These are phyloP conservation scores for Microcebus ravelobensis DNA, from an alignment of 2,113 vertebrate genomes.

Conservation along the genomic window DNA sequence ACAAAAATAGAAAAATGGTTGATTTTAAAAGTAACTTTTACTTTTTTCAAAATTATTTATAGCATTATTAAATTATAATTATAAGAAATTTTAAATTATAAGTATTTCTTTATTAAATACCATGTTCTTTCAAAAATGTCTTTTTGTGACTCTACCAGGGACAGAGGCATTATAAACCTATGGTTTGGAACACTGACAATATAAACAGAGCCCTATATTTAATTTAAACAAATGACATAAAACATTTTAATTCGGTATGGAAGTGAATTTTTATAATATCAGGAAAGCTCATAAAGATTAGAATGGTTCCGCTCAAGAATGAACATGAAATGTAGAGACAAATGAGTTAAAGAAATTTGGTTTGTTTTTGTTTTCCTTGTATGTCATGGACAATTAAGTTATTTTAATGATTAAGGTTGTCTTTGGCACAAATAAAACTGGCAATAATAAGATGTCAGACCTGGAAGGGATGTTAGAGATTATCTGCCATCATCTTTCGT, in stretches of 20 bases:
- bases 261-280: not conserved
- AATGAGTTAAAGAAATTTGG: constrained; percentile 23
- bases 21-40: not conserved
- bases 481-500: not conserved
- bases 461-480: not conserved
- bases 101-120: constrained; percentile 33
- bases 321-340: not conserved
- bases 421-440: not conserved
- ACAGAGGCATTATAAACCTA: not conserved
- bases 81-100: not conserved
- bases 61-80: not conserved
- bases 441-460: not conserved
- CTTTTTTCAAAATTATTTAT: constrained; percentile 7
- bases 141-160: not conserved
- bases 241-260: not conserved
- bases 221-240: not conserved
- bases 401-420: not conserved
- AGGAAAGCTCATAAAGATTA: not conserved
- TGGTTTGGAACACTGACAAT: not conserved
- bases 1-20: not conserved
- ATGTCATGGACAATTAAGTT: not conserved
- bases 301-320: not conserved
- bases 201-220: not conserved
- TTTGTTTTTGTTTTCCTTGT: constrained; percentile 7
- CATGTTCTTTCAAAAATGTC: not conserved